Conservation (phyloP, 2,113 vertebrate genomes). For the Lepus timidus region DNA sequence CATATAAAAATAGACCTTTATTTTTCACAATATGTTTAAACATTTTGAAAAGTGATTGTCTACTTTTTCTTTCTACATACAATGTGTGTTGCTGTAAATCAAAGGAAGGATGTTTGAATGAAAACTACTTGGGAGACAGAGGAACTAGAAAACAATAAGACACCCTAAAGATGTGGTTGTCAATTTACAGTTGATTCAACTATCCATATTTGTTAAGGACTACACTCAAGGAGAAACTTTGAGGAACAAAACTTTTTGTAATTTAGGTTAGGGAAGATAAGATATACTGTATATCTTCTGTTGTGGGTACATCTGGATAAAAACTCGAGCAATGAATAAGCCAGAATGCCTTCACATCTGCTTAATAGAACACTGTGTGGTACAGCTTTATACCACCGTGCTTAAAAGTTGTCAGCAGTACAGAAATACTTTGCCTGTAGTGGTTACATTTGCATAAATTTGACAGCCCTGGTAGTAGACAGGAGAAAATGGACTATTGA, state of each 20-base stretch:
- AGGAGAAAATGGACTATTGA: background rate
- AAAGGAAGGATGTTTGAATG: conserved; percentile 16
- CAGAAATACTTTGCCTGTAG: background rate
- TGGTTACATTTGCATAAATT: background rate
- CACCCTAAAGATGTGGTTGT: background rate
- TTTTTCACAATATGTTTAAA: conserved; percentile 32
- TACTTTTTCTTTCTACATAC: background rate
- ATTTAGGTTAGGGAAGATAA: background rate
- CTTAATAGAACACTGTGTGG: background rate
- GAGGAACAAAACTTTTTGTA: background rate
- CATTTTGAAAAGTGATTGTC: background rate
- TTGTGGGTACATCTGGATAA: background rate
- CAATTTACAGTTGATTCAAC: background rate
- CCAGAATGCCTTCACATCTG: background rate
- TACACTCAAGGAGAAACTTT: background rate
- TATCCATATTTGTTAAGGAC: background rate
- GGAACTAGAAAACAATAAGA: background rate
- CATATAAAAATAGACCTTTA: conserved; percentile 7
- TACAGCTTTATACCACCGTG: background rate
- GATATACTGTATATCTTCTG: background rate
- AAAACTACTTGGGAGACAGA: conserved; percentile 13
- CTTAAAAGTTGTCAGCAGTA: background rate
- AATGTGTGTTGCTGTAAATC: background rate
- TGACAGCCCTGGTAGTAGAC: background rate
- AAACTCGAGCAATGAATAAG: background rate